phyloP scores from a whole-genome alignment of 2,113 vertebrate species.

The Lamprotornis superbus region DNA sequence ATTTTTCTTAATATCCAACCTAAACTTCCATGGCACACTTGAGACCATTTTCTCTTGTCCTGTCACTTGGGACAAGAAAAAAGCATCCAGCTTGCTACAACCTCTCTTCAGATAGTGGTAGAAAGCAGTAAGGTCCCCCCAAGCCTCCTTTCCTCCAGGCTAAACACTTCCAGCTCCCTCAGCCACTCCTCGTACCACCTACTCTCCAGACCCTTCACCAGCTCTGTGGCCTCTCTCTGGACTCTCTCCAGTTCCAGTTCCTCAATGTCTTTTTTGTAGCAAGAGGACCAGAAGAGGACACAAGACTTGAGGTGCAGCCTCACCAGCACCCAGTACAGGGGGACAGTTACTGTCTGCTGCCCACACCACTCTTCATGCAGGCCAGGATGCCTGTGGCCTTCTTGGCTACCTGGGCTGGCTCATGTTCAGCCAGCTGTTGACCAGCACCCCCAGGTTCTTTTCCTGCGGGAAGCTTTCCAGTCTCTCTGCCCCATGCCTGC shows the following conservation, averaged over 20 bases:
- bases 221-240: background rate
- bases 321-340: background rate
- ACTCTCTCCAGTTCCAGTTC: background rate
- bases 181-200: background rate
- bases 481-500: background rate
- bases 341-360: background rate
- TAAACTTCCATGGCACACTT: background rate
- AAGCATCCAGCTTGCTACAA: background rate
- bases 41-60: background rate
- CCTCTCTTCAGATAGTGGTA: background rate
- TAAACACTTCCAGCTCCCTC: background rate
- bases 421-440: background rate
- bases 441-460: background rate
- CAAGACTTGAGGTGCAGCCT: background rate
- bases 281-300: background rate
- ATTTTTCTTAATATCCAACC: background rate
- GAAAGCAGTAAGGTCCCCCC: background rate
- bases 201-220: background rate
- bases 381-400: background rate
- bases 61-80: background rate
- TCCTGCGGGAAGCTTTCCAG: accelerated
- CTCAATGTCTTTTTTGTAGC: background rate
- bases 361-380: background rate
- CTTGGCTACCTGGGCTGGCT: background rate
- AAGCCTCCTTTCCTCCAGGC: background rate